Percentiles rank a stretch among this genome's conserved stretches.
phyloP scores from a whole-genome alignment of 2,113 vertebrate genomes.

The Pandion haliaetus region DNA sequence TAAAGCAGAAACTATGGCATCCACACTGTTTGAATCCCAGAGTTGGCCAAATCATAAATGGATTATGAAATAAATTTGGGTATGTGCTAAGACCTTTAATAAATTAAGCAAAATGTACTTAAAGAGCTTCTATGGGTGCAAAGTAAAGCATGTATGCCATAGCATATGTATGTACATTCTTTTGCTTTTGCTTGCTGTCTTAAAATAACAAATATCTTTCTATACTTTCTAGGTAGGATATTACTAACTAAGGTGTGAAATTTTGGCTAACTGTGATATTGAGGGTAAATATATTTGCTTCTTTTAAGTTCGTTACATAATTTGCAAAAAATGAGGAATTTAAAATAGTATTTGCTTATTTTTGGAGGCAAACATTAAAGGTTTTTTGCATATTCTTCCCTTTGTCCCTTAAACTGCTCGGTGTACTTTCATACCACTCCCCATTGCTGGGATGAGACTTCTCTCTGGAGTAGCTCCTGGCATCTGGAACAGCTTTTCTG shows the following conservation, averaged over 20 bases:
- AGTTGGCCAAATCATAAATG: neutral
- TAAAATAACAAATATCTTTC: neutral
- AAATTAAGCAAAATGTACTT: neutral
- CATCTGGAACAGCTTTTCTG: constrained; percentile 59
- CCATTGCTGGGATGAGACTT: neutral
- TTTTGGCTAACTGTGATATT: neutral
- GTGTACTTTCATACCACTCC: neutral
- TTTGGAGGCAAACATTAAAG: neutral
- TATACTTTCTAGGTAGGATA: neutral
- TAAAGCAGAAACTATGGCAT: neutral
- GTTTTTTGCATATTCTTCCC: neutral
- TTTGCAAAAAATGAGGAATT: neutral
- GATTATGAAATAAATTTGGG: neutral
- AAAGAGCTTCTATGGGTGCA: neutral
- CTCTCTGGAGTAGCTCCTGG: constrained; percentile 51
- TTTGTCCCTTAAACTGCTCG: neutral
- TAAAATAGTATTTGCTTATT: neutral
- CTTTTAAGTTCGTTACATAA: neutral
- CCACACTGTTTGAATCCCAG: neutral
- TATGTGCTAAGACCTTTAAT: neutral
- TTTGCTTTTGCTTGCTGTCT: neutral
- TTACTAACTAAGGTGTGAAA: neutral
- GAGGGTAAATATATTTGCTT: neutral
- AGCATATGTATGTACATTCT: neutral
- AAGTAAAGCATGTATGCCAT: neutral